Evolutionary conservation across 2,797 vertebrate species (phyloP).

Genomic region (Heteromormyrus szaboi): DNA sequence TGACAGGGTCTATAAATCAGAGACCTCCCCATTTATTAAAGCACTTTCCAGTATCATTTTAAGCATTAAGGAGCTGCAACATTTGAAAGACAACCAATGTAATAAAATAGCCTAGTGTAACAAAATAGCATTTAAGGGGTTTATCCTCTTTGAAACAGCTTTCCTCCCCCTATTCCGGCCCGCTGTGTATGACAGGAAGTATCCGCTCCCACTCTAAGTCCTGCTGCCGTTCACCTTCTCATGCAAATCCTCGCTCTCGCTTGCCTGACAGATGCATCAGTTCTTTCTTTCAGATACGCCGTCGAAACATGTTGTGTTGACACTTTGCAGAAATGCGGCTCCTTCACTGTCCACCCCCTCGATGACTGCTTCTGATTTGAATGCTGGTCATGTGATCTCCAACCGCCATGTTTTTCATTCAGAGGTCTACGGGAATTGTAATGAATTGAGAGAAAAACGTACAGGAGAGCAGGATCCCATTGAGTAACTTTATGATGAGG

Average conservation of each 20-base stretch:
- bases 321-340: not conserved
- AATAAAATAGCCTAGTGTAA: not conserved
- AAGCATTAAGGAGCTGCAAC: not conserved
- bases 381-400: not conserved
- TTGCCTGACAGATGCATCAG: not conserved
- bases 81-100: not conserved
- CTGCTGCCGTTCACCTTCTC: not conserved
- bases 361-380: not conserved
- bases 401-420: not conserved
- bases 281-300: not conserved
- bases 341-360: not conserved
- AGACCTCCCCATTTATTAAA: not conserved
- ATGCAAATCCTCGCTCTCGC: not conserved
- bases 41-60: not conserved
- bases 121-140: not conserved
- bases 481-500: not conserved
- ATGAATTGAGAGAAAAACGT: not conserved
- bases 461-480: not conserved
- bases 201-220: not conserved
- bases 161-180: not conserved
- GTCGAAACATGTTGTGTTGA: not conserved
- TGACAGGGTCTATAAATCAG: slow-evolving; percentile 7
- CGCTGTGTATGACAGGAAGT: not conserved
- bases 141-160: not conserved
- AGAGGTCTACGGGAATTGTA: not conserved